Percentiles rank a stretch among this genome's conserved stretches.
These are phyloP conservation scores for Cossypha heuglini DNA, from an alignment of 2,797 vertebrate species.

Conservation along the genomic window DNA sequence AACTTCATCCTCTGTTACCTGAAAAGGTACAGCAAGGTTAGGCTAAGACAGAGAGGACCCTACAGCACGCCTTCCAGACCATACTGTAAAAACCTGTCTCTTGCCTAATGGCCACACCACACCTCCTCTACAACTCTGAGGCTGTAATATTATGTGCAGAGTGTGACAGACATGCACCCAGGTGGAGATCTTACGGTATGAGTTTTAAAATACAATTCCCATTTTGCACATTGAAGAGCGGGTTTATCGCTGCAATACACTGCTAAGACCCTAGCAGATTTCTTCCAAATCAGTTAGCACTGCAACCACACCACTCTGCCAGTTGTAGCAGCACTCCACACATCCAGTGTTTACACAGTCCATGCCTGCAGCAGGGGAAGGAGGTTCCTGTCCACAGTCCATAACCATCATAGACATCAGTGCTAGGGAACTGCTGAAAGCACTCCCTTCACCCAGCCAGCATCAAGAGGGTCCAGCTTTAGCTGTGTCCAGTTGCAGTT, in stretches of 20 bases:
- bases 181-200: background rate
- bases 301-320: background rate
- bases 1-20: constrained; percentile 98
- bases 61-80: background rate
- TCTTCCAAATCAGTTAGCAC: background rate
- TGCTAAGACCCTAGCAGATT: background rate
- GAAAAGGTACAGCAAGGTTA: background rate
- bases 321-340: background rate
- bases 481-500: background rate
- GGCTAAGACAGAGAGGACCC: background rate
- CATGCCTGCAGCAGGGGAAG: background rate
- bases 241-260: background rate
- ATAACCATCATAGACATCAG: background rate
- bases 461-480: background rate
- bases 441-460: background rate
- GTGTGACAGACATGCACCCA: background rate
- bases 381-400: background rate
- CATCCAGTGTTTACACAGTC: background rate
- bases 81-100: background rate
- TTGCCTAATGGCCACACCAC: background rate
- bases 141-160: background rate
- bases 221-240: background rate
- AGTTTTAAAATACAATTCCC: background rate
- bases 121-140: background rate
- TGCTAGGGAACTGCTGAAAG: background rate